phyloP scores from a whole-genome alignment of 2,797 vertebrate genomes.

The Acestrorhynchus altus region DNA sequence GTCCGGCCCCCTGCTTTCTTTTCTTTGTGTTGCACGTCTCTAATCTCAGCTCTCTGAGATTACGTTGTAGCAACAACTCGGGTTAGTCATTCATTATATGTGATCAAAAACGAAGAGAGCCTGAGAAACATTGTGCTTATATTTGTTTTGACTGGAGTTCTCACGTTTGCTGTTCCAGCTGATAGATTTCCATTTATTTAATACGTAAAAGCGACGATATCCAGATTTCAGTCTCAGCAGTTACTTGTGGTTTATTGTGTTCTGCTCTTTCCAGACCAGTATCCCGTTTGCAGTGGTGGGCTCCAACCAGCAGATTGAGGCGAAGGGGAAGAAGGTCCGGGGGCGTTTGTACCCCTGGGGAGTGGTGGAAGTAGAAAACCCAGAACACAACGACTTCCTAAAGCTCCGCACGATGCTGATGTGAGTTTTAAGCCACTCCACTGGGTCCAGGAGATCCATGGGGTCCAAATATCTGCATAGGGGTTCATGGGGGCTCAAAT shows the following conservation, averaged over 20 bases:
- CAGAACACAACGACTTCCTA: constrained; percentile 96
- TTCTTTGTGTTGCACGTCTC: no score
- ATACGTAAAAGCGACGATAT: no score
- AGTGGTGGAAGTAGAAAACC: constrained; percentile 97
- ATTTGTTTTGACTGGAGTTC: no score
- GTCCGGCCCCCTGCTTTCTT: no score
- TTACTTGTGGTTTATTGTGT: background rate
- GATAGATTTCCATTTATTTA: background rate
- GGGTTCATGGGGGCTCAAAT: no score
- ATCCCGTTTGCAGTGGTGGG: constrained; percentile 97
- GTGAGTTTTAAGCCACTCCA: constrained; percentile 74
- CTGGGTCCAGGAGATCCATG: background rate
- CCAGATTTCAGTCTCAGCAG: background rate
- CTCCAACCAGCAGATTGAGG: constrained; percentile 97
- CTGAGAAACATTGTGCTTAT: no score
- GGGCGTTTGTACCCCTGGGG: constrained; percentile 98
- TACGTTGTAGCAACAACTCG: no score
- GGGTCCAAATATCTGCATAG: background rate
- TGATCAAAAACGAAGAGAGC: no score
- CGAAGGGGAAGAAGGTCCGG: constrained; percentile 97
- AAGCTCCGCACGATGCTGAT: constrained; percentile 98
- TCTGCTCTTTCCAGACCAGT: constrained; percentile 81
- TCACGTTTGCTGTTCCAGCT: no score
- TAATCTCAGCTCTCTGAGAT: no score
- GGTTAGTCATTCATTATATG: no score